Evolutionary conservation across 2,113 vertebrate species (phyloP).

Genomic region (Isichthys henryi): DNA sequence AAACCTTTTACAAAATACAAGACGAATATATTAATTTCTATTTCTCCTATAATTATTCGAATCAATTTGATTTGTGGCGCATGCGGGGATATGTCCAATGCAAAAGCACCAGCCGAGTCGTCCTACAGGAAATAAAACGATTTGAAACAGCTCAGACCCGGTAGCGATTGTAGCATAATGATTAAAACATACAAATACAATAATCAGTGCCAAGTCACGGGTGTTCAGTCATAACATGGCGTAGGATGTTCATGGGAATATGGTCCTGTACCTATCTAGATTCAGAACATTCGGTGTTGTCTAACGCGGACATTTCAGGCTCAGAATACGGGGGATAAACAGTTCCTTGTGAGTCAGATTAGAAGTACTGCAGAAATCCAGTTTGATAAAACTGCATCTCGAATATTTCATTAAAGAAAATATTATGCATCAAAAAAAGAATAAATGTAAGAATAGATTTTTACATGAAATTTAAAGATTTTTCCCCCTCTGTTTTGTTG

Average conservation of each 20-base stretch:
- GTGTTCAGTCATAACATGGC: neutral
- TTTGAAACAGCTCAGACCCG: neutral
- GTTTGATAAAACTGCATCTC: neutral
- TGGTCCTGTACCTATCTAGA: neutral
- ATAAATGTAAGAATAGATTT: neutral
- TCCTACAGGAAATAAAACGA: neutral
- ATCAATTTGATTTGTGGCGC: neutral
- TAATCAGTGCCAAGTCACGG: neutral
- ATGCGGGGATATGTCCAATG: neutral
- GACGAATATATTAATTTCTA: neutral
- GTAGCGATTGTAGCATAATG: neutral
- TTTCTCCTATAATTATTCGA: neutral
- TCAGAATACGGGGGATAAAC: neutral
- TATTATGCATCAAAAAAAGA: neutral
- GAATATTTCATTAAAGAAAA: neutral
- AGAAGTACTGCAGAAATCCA: neutral
- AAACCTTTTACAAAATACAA: neutral
- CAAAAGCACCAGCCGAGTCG: neutral
- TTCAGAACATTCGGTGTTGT: neutral
- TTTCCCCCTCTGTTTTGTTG: neutral
- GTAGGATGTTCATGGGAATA: neutral
- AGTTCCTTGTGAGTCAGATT: neutral
- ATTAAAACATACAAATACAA: constrained; percentile 6
- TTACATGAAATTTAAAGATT: neutral
- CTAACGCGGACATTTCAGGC: neutral